Conservation (phyloP, 2,113 vertebrate species). For the Mormyrus lacerda region DNA sequence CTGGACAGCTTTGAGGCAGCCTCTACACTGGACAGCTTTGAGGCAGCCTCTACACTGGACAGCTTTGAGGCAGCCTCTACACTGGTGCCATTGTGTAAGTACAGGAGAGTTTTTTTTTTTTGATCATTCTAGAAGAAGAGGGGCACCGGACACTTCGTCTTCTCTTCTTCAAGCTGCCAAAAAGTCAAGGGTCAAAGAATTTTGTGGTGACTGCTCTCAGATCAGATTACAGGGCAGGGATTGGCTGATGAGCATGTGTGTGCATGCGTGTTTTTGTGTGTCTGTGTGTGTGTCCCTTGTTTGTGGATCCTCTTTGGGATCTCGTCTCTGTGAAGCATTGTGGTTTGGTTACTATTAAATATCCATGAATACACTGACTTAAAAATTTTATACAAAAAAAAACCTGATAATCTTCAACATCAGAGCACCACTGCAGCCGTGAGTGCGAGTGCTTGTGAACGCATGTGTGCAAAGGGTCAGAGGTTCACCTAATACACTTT, state of each 20-base stretch:
- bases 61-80: not conserved
- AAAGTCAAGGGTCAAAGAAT: conserved; percentile 20
- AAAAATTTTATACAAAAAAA: not conserved
- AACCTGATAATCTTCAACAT: not conserved
- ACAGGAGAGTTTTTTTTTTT: not conserved
- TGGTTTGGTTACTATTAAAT: not conserved
- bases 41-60: not conserved
- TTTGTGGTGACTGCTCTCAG: not conserved
- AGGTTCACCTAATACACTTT: not conserved
- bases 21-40: not conserved
- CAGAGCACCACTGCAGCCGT: not conserved
- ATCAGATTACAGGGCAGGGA: conserved; percentile 5
- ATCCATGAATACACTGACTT: not conserved
- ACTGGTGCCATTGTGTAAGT: not conserved
- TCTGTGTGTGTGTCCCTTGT: not conserved
- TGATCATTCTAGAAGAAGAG: not conserved
- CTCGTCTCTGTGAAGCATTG: not conserved
- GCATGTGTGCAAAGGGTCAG: not conserved
- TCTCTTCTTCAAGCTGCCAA: conserved; percentile 15
- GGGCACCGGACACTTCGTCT: conserved; percentile 1
- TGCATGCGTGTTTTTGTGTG: not conserved
- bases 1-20: not conserved
- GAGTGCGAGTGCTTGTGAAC: not conserved
- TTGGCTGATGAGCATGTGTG: not conserved
- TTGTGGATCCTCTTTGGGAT: not conserved